phyloP scores from a whole-genome alignment of 1,140 invertebrate species.

The Acromyrmex heyeri region DNA sequence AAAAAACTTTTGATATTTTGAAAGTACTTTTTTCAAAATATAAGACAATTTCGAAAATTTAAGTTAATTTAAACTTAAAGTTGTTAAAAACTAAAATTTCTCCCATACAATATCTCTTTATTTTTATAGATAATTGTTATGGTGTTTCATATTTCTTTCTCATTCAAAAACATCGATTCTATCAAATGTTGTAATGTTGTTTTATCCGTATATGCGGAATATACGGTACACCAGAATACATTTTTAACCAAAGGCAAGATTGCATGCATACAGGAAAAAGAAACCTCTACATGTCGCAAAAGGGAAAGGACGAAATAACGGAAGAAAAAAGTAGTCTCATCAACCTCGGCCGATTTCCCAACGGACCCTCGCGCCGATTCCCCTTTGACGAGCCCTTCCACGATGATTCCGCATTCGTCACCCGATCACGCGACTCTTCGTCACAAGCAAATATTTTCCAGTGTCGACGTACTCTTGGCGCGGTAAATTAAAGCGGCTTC shows the following conservation, averaged over 20 bases:
- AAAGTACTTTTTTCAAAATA: neutral
- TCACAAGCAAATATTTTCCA: slow-evolving; percentile 35
- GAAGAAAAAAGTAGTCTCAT: slow-evolving; percentile 63
- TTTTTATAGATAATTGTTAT: neutral
- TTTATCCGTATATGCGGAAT: neutral
- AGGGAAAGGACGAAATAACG: slow-evolving; percentile 27
- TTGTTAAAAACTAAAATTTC: neutral
- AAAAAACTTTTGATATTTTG: too few species aligned
- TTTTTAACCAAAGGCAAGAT: slow-evolving; percentile 16
- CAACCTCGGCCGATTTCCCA: slow-evolving; percentile 70
- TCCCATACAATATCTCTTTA: neutral
- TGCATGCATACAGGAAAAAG: slow-evolving; percentile 9
- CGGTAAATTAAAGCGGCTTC: slow-evolving; percentile 68
- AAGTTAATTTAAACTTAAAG: neutral
- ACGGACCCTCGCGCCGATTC: slow-evolving; percentile 50
- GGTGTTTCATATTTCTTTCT: neutral
- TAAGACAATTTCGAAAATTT: neutral
- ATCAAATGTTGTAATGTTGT: neutral
- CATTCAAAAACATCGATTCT: slow-evolving; percentile 2
- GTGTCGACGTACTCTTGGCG: slow-evolving; percentile 50
- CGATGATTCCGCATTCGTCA: slow-evolving; percentile 67
- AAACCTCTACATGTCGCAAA: slow-evolving; percentile 20
- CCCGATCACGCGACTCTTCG: slow-evolving; percentile 28
- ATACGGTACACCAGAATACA: neutral
- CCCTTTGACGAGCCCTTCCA: slow-evolving; percentile 59